These are phyloP conservation scores for Muscicapa adusta DNA, from an alignment of 2,113 vertebrate genomes.

Conservation along the genomic window DNA sequence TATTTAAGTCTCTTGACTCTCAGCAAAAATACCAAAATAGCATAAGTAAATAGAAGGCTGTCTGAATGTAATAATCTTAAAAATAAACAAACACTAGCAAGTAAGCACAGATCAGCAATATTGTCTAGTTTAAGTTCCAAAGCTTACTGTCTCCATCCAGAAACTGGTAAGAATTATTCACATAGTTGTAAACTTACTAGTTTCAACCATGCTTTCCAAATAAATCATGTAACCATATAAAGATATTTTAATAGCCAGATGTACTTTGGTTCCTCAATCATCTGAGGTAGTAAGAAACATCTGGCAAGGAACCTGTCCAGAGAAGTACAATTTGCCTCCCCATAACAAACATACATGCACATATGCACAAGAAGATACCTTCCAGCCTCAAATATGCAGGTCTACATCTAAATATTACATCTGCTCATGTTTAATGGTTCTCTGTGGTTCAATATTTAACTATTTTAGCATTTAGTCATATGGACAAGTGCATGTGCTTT, in stretches of 20 bases:
- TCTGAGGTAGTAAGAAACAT: conserved; percentile 66
- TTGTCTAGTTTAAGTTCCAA: conserved; percentile 35
- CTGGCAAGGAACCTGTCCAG: conserved; percentile 68
- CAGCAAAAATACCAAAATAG: conserved; percentile 43
- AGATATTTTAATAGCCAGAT: conserved; percentile 70
- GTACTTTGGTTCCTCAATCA: conserved; percentile 59
- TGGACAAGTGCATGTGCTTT: conserved; percentile 28
- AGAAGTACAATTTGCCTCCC: conserved; percentile 23
- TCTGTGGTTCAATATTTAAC: conserved; percentile 48
- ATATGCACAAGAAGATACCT: background rate
- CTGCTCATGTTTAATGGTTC: conserved; percentile 34
- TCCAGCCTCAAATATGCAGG: conserved; percentile 32
- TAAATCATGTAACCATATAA: conserved; percentile 63
- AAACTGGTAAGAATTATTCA: conserved; percentile 32
- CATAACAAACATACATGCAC: background rate
- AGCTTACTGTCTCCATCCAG: conserved; percentile 25
- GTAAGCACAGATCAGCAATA: conserved; percentile 17
- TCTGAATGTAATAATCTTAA: conserved; percentile 29
- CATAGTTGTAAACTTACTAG: conserved; percentile 30
- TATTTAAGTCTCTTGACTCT: conserved; percentile 61
- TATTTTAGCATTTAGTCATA: conserved; percentile 28
- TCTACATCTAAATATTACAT: conserved; percentile 2
- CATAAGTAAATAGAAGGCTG: conserved; percentile 4
- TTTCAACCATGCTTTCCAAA: conserved; percentile 35
- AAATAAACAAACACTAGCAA: background rate